Evolutionary conservation across 1,140 invertebrate species (phyloP), one percentile per base, ranked within the genome.

Genomic region (Hyles vespertilio): DNA sequence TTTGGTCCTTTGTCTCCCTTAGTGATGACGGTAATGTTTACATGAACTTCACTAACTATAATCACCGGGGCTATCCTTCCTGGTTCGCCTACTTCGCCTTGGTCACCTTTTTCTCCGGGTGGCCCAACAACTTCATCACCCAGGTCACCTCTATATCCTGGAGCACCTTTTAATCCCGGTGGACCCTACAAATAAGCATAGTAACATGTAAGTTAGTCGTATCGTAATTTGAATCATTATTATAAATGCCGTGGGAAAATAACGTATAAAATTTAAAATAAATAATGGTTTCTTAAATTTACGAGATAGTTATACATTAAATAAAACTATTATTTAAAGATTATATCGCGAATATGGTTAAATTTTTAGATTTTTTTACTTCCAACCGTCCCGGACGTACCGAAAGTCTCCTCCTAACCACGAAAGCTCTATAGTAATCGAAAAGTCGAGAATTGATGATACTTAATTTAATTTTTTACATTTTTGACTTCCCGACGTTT

Each of bases 51-150:
- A 56, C 74, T 70, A 9, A 70, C 55, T 11, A 47, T 62, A 44
- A 72, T 61, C 4, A 74, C 43, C 58, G 63, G 40, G 9, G 72
- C 73, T n/a, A 72, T 72, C 62, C 66, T 65, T 56, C 87, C 85
- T 22, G 78, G 77, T 64, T 89, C 84, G 45, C 90, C 91, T 3
- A 60, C 61, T 68, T 70, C 61, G 44, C 93, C 92, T 46, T 76
- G 74, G 9, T 90, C 85, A 32, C 94, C 94, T 36, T 84, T 84
- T 47, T 90, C 77, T 36, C 94, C 94, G 46, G 80, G 81, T 3
- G 89, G 80, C 5, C 92, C 93, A 52, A 90, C 84, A 2, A 77
- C 72, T 32, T 84, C 70, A 4, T 93, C 91, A 36, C 92, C 93
- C 32, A 82, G 84, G 10, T 82, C 77, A 54, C 92, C 92, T 70